Base-by-base conservation (phyloP, 2,888 invertebrate genomes). In the Lasiommata megera region DNA sequence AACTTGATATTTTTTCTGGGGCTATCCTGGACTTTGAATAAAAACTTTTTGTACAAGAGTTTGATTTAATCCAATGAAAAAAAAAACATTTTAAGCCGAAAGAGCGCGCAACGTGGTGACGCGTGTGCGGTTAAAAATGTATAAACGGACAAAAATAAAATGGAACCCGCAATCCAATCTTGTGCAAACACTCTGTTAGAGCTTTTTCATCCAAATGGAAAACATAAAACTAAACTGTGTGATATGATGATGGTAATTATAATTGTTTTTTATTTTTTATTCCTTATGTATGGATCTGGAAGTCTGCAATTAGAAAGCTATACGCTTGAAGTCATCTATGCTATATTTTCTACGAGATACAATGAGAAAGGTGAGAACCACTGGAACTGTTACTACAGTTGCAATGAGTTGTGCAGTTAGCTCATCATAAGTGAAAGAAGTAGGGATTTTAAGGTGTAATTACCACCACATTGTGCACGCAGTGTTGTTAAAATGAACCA, bases 61-160 rank as follows among this genome's bases (percentile, higher is more conserved):
- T 29, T 14, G 2, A 29, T 29, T 44, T 8, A 29, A 28, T 43
- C 41, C 37, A 18, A 41, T 6, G 18, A 11, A 41, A 41, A 41
- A 43, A 14, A 46, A 29, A 52, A 43, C 34, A 40, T 56, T 50
- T 52, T 46, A 52, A 12, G 28, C 12, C 28, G 14, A 5, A 9
- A 23, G 14, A 18, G 47, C 34, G 31, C 18, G 34, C 17, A 47
- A 17, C n/a, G 34, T 18, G 17, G 31, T 47, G 47, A 47, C 47
- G 47, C 17, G 34, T 34, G 34, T 8, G 47, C 18, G 34, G 47
- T 47, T 47, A 47, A 47, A 47, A 47, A 47, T 34, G 31, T 47
- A 34, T 47, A 47, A 46, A 46, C 28, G 47, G 34, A 7, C 34
- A n/a, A 47, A 34, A 47, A 47, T n/a, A 34, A 47, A 17, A 47